A percentile compares a stretch with the other conserved stretches of the same genome.
Conservation (phyloP, 2,113 vertebrate species). For the Microcebus ravelobensis region DNA sequence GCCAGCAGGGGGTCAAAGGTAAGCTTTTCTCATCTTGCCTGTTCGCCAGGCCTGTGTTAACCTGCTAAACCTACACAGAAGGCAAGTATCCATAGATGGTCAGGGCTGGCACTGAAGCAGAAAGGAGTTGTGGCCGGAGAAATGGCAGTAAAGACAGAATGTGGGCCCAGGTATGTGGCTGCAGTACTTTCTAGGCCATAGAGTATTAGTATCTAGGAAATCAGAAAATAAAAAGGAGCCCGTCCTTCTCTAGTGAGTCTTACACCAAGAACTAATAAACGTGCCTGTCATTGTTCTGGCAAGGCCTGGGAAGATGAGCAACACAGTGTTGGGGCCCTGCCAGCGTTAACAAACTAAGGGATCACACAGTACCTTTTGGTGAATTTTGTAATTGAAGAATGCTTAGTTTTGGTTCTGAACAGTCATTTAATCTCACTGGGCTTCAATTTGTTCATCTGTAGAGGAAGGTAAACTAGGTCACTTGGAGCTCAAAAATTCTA, state of each 20-base stretch:
- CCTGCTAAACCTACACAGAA: background rate
- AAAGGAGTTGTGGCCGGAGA: background rate
- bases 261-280: background rate
- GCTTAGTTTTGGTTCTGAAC: background rate
- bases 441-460: slow-evolving; percentile 34
- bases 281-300: background rate
- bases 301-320: background rate
- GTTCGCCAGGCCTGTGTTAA: background rate
- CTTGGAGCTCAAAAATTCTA: slow-evolving; percentile 43
- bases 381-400: background rate
- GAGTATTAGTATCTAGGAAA: background rate
- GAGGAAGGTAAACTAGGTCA: slow-evolving; percentile 63
- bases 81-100: background rate
- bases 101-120: background rate
- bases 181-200: background rate
- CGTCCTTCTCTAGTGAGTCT: background rate
- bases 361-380: fast-evolving
- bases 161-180: background rate
- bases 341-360: background rate
- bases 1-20: slow-evolving; percentile 93
- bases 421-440: background rate
- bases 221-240: background rate
- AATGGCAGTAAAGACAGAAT: background rate
- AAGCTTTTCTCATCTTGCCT: slow-evolving; percentile 66
- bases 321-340: background rate